Evolutionary conservation across 2,888 invertebrate genomes (phyloP), one percentile per base, ranked within the genome.

Genomic region (Sesia bembeciformis): DNA sequence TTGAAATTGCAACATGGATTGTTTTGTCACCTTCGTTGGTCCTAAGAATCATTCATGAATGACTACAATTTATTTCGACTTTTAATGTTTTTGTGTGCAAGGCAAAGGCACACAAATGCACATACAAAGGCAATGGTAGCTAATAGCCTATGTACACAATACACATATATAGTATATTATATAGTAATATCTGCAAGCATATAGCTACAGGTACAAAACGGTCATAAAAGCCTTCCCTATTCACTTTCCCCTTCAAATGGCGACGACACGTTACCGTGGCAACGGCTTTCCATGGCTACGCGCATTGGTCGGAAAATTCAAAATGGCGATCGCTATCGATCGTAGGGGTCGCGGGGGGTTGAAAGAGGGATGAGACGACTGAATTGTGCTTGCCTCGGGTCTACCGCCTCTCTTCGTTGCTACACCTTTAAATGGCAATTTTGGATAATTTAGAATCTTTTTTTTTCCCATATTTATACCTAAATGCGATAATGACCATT

Each of bases 261-360:
- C 61, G 57, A 65, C 68, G 72, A 72, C 72, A 66, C 69, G 87
- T 89, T 74, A 62, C 82, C 67, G 78, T 76, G 65, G 68, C 74
- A 72, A 88, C 82, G 60, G 76, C 72, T 86, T 88, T 88, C 78
- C 89, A 84, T 82, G 74, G 72, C 80, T 72, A 78, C 85, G 75
- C 68, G 84, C 78, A 90, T 90, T 90, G 90, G 90, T 83, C 76
- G 90, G 90, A 76, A 90, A 90, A 90, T 88, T 78, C 89, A 90
- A 90, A 68, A 90, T 90, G 90, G 90, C 90, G 75, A 70, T 57
- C 51, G 50, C 57, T 84, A 88, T 85, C 83, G 89, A 90, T 90
- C 88, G 79, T 59, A 58, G 61, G 64, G 73, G 77, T 74, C 62
- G 64, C 68, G 63, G 60, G 55, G 57, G 57, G 46, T 60, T 61